These are phyloP conservation scores for Dendrolimus houi DNA, from an alignment of 2,888 invertebrate genomes.

Conservation along the genomic window DNA sequence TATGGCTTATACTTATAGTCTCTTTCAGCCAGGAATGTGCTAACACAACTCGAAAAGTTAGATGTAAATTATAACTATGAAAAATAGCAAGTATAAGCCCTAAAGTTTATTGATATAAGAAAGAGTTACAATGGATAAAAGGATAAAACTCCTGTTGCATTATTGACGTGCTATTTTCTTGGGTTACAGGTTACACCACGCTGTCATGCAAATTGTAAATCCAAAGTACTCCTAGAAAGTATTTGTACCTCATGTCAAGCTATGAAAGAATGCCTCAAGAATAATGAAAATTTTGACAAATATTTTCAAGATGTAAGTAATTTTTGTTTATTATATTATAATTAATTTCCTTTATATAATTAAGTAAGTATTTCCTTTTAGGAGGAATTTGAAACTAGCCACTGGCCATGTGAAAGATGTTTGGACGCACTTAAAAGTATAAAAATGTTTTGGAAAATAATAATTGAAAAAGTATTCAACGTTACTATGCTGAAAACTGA, in stretches of 20 bases:
- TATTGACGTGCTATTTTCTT: background rate
- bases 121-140: too few relatives aligned
- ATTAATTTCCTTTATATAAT: too few relatives aligned
- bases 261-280: conserved; percentile 48
- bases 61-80: too few relatives aligned
- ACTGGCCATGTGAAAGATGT: conserved; percentile 64
- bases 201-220: conserved; percentile 58
- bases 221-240: conserved; percentile 51
- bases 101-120: too few relatives aligned
- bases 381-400: conserved; percentile 61
- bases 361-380: conserved; percentile 8
- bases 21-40: too few relatives aligned
- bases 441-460: conserved; percentile 63
- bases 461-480: conserved; percentile 51
- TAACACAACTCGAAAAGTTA: too few relatives aligned
- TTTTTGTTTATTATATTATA: too few relatives aligned
- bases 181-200: conserved; percentile 36
- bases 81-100: too few relatives aligned
- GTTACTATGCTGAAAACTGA: conserved; percentile 32
- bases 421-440: conserved; percentile 57
- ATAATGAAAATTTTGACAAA: conserved; percentile 39
- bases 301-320: conserved; percentile 52
- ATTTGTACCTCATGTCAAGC: conserved; percentile 50
- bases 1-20: too few relatives aligned
- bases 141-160: too few relatives aligned